These are phyloP conservation scores for Melinaea marsaeus DNA, from an alignment of 2,888 invertebrate species.

Conservation along the genomic window DNA sequence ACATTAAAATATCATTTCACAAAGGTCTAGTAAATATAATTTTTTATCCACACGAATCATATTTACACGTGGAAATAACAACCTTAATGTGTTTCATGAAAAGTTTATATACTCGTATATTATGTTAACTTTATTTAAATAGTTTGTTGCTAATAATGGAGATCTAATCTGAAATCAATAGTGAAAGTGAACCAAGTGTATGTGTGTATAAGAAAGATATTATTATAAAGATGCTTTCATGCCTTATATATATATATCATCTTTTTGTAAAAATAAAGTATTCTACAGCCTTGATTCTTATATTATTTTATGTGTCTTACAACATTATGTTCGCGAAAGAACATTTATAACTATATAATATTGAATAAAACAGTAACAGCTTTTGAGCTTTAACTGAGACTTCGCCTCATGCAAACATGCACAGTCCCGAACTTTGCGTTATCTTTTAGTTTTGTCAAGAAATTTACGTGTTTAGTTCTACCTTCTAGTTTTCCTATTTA, in stretches of 20 bases:
- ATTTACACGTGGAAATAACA: background rate
- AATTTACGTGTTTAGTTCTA: too few species aligned
- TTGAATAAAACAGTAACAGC: too few species aligned
- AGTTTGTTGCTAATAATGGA: background rate
- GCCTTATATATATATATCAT: too few species aligned
- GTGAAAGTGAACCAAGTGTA: background rate
- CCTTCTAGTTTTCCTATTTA: too few species aligned
- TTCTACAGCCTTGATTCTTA: too few species aligned
- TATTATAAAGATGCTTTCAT: background rate
- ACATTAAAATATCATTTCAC: too few species aligned
- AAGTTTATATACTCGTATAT: background rate
- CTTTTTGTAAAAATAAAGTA: too few species aligned
- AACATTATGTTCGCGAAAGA: background rate
- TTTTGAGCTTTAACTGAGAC: background rate
- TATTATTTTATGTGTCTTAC: background rate
- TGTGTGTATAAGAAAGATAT: background rate
- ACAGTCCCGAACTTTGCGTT: too few species aligned
- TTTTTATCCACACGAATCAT: background rate
- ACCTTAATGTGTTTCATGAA: background rate
- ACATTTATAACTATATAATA: conserved; percentile 1
- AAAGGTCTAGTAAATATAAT: too few species aligned
- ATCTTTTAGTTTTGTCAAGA: too few species aligned
- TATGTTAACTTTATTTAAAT: background rate
- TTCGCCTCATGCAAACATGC: conserved; percentile 25
- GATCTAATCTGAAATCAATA: background rate